Evolutionary conservation across 2,888 invertebrate species (phyloP).

Genomic region (Cheilosia scutellata): DNA sequence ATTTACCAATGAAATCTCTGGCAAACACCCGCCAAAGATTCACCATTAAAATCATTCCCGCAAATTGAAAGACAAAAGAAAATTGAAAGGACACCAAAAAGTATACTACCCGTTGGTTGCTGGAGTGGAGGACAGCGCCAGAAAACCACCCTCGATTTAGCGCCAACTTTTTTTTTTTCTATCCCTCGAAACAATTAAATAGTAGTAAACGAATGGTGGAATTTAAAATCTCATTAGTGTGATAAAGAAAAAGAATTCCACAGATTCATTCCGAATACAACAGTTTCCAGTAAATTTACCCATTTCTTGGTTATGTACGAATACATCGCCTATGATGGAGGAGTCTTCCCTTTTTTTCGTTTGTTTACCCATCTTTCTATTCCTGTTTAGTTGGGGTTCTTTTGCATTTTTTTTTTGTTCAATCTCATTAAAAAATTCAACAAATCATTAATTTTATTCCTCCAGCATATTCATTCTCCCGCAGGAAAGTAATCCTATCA

Average conservation of each 20-base stretch:
- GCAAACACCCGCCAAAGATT: constrained; percentile 60
- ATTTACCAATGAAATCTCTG: constrained; percentile 72
- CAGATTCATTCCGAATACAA: constrained; percentile 70
- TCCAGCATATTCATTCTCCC: constrained; percentile 61
- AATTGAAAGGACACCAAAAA: constrained; percentile 64
- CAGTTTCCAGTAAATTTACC: constrained; percentile 75
- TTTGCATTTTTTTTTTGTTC: constrained; percentile 18
- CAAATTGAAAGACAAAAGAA: constrained; percentile 75
- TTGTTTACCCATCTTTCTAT: constrained; percentile 37
- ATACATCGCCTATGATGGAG: too few relatives aligned
- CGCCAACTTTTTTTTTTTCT: constrained; percentile 54
- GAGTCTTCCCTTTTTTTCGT: not conserved
- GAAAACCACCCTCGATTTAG: constrained; percentile 57
- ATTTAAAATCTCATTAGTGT: constrained; percentile 74
- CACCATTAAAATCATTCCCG: constrained; percentile 61
- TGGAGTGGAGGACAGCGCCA: constrained; percentile 1
- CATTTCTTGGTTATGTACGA: constrained; percentile 53
- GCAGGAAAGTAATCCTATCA: constrained; percentile 72
- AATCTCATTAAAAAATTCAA: constrained; percentile 72
- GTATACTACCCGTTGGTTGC: not conserved
- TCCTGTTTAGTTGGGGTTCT: constrained; percentile 42
- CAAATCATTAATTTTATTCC: constrained; percentile 75
- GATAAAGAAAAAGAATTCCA: constrained; percentile 43
- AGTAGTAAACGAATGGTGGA: constrained; percentile 72
- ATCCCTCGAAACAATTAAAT: constrained; percentile 72